phyloP scores from a whole-genome alignment of 2,113 vertebrate genomes.

The Bubo bubo region DNA sequence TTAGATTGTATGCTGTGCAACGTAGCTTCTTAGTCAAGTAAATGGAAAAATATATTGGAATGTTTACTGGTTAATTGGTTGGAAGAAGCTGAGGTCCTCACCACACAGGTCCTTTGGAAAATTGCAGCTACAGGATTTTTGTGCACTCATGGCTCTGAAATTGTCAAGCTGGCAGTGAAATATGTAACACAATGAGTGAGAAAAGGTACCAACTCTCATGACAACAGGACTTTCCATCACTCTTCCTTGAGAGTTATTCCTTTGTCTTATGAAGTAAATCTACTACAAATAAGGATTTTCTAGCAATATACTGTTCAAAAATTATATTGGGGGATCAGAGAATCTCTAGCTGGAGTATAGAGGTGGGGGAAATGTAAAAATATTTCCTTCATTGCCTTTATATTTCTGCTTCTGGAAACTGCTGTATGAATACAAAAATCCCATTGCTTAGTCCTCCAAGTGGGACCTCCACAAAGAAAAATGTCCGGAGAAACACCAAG shows the following conservation, averaged over 20 bases:
- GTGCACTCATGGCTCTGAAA: slow-evolving; percentile 37
- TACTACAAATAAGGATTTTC: neutral
- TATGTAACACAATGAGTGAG: neutral
- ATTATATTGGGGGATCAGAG: neutral
- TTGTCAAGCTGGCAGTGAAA: slow-evolving; percentile 42
- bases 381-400: neutral
- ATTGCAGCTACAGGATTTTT: slow-evolving; percentile 49
- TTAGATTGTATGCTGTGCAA: neutral
- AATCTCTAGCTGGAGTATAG: neutral
- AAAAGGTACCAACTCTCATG: slow-evolving; percentile 23
- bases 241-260: slow-evolving; percentile 34
- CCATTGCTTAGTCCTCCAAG: neutral
- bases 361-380: neutral
- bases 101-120: slow-evolving; percentile 49
- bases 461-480: neutral
- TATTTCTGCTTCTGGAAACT: neutral
- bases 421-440: neutral
- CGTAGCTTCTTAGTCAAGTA: neutral
- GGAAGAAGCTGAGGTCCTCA: slow-evolving; percentile 26
- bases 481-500: neutral
- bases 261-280: neutral
- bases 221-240: slow-evolving; percentile 34
- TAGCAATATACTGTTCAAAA: neutral
- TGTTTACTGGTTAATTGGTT: slow-evolving; percentile 56
- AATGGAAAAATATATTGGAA: neutral